Percentiles rank a stretch among this genome's conserved stretches.
phyloP scores from a whole-genome alignment of 2,888 invertebrate species.

The Hemicrepidius hirtus region DNA sequence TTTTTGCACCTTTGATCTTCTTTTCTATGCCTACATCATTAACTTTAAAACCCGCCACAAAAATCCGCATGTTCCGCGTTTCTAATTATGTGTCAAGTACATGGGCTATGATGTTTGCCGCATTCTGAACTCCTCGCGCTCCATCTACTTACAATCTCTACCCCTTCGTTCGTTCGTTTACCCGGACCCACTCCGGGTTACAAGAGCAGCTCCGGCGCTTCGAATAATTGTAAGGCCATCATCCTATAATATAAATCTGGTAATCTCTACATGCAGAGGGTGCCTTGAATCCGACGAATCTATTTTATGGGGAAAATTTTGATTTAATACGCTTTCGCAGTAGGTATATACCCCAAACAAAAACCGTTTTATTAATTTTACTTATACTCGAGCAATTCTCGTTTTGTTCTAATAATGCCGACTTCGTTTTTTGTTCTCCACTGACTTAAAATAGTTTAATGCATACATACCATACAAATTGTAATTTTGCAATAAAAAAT shows the following conservation, averaged over 20 bases:
- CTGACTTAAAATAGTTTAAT: no score
- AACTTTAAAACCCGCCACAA: constrained; percentile 61
- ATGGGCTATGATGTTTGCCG: constrained; percentile 61
- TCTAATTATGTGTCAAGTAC: constrained; percentile 65
- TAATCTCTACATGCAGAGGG: constrained; percentile 42
- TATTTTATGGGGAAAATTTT: constrained; percentile 49
- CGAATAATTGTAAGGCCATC: constrained; percentile 50
- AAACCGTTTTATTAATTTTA: neutral
- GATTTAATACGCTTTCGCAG: constrained; percentile 44
- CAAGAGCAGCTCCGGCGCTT: constrained; percentile 40
- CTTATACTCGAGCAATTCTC: neutral
- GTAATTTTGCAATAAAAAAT: no score
- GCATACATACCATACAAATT: no score
- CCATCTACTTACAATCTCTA: constrained; percentile 27
- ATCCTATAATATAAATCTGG: constrained; percentile 50
- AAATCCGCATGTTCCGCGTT: constrained; percentile 55
- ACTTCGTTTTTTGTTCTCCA: no score
- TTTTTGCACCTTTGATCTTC: constrained; percentile 67
- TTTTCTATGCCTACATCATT: constrained; percentile 66
- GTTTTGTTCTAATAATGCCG: neutral
- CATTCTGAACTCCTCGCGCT: constrained; percentile 58
- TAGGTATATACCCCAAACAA: neutral
- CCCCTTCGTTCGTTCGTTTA: constrained; percentile 40
- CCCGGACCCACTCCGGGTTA: constrained; percentile 30
- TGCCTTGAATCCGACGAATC: constrained; percentile 37